These are phyloP conservation scores for Tragelaphus buxtoni DNA, from an alignment of 2,113 vertebrate species.

Conservation along the genomic window DNA sequence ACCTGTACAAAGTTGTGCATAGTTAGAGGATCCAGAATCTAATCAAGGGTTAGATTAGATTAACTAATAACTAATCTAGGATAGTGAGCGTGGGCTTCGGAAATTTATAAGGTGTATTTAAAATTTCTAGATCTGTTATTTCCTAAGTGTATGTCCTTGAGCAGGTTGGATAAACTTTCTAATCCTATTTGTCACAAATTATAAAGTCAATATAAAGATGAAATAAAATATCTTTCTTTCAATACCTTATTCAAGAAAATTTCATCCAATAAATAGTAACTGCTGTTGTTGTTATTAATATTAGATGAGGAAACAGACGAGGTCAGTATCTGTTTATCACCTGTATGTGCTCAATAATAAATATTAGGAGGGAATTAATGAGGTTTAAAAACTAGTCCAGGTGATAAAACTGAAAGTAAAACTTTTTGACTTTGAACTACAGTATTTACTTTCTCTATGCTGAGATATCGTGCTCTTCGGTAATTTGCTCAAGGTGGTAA, in stretches of 20 bases:
- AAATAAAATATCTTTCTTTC: not conserved
- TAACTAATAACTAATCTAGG: not conserved
- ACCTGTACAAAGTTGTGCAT: not conserved
- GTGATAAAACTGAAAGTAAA: not conserved
- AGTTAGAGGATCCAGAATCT: not conserved
- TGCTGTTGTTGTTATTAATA: not conserved
- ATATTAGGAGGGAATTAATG: not conserved
- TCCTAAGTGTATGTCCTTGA: not conserved
- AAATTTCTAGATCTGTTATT: not conserved
- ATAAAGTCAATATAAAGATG: not conserved
- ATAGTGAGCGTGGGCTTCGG: not conserved
- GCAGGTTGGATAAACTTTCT: not conserved
- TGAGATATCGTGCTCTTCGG: not conserved
- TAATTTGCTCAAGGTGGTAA: not conserved
- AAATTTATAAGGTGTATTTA: not conserved
- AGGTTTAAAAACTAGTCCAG: not conserved
- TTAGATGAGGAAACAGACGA: not conserved
- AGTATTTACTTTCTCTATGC: not conserved
- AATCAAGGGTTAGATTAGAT: not conserved
- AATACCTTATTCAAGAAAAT: not conserved
- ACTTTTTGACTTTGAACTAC: not conserved
- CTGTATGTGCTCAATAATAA: not conserved
- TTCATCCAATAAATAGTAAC: not conserved
- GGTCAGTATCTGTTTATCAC: not conserved
- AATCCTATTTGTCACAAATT: not conserved